These are phyloP conservation scores for Caranx melampygus DNA, from an alignment of 2,113 vertebrate species.

Conservation along the genomic window DNA sequence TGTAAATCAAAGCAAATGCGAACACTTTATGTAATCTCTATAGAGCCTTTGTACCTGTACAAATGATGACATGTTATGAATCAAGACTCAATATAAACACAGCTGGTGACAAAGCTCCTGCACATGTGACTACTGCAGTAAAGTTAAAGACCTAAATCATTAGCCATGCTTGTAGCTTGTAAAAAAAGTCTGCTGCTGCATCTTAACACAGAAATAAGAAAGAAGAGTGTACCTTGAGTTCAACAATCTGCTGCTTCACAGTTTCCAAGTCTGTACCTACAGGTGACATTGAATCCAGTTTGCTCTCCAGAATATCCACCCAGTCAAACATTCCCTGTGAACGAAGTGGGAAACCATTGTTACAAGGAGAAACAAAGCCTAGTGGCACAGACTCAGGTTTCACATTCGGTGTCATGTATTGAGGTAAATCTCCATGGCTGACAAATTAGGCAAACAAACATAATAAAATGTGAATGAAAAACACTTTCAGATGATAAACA, in stretches of 20 bases:
- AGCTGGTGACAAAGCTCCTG: constrained; percentile 48
- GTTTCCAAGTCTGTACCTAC: constrained; percentile 97
- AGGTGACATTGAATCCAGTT: constrained; percentile 95
- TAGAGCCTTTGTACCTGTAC: constrained; percentile 24
- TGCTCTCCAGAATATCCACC: constrained; percentile 95
- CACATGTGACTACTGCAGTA: constrained; percentile 10
- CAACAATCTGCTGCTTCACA: constrained; percentile 98
- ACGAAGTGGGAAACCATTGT: constrained; percentile 50
- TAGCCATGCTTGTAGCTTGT: not conserved
- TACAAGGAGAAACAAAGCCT: constrained; percentile 45
- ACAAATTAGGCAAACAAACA: constrained; percentile 13
- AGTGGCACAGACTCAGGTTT: constrained; percentile 49
- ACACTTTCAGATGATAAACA: not conserved
- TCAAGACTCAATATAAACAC: constrained; percentile 59
- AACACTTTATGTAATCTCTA: constrained; percentile 14
- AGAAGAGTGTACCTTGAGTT: constrained; percentile 90
- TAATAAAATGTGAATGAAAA: not conserved
- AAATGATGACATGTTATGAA: not conserved
- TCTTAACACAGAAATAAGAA: constrained; percentile 21
- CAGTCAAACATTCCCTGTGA: constrained; percentile 96
- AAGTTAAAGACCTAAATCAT: constrained; percentile 23
- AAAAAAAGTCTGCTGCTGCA: not conserved
- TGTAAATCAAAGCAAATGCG: constrained; percentile 44
- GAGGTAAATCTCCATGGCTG: not conserved
- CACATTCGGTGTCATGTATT: constrained; percentile 36